These are phyloP conservation scores for Cephalophus harveyi DNA, from an alignment of 2,113 vertebrate species.

Conservation along the genomic window DNA sequence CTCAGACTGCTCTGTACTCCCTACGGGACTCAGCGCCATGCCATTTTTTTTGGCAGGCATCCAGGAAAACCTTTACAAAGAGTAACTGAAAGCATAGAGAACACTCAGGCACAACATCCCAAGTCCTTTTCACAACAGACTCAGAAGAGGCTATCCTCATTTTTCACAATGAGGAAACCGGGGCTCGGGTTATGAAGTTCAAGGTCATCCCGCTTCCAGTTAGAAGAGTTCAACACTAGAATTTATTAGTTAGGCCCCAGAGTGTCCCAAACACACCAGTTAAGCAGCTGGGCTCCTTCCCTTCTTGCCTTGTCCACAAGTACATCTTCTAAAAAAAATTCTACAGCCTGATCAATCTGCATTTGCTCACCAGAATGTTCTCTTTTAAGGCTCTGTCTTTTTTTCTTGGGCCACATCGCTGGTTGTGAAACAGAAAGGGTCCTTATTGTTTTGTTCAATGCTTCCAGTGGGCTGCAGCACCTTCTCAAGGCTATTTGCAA, in stretches of 20 bases:
- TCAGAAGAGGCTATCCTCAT: not conserved
- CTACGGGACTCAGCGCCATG: rapidly evolving
- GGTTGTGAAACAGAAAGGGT: not conserved
- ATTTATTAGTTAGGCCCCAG: not conserved
- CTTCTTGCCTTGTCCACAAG: not conserved
- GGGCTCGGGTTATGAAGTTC: not conserved
- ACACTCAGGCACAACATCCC: not conserved
- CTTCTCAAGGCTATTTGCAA: not conserved
- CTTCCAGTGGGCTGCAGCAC: not conserved
- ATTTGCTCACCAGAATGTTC: not conserved
- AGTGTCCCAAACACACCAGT: not conserved
- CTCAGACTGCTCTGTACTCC: not conserved
- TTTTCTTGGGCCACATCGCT: not conserved
- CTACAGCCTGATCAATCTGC: not conserved
- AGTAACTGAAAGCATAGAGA: not conserved
- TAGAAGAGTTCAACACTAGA: not conserved
- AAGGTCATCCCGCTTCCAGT: not conserved
- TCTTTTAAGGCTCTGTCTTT: not conserved
- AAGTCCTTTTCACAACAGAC: not conserved
- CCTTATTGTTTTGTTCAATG: not conserved
- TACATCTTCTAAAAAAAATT: not conserved
- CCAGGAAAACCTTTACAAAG: not conserved
- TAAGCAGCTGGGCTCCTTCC: not conserved
- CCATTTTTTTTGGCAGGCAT: not conserved
- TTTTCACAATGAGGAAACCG: not conserved